phyloP scores from a whole-genome alignment of 1,140 invertebrate genomes.

The Cheumatopsyche charites region DNA sequence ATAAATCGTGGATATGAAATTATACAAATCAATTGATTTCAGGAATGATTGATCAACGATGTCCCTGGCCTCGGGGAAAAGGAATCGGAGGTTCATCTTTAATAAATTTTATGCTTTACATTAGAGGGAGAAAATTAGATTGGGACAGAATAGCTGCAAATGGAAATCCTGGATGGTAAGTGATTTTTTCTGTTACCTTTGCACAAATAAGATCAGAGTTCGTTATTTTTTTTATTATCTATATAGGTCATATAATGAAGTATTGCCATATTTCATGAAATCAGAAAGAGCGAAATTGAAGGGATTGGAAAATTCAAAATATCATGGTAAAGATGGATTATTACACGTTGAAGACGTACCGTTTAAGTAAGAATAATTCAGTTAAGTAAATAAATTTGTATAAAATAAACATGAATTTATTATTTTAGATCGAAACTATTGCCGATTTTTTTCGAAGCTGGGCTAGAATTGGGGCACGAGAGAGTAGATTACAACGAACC shows the following conservation, averaged over 20 bases:
- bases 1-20: not conserved
- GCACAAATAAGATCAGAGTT: not conserved
- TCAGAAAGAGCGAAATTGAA: constrained; percentile 64
- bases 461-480: constrained; percentile 63
- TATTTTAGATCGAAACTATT: constrained; percentile 58
- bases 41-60: constrained; percentile 51
- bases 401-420: not conserved
- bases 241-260: constrained; percentile 72
- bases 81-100: constrained; percentile 76
- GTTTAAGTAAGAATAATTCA: constrained; percentile 56
- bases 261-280: constrained; percentile 72
- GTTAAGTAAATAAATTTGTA: not conserved
- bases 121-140: constrained; percentile 76
- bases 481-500: constrained; percentile 71
- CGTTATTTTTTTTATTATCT: constrained; percentile 14
- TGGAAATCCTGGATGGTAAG: constrained; percentile 69
- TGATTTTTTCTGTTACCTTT: too few relatives aligned
- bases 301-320: constrained; percentile 58
- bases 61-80: constrained; percentile 66
- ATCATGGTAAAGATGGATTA: constrained; percentile 64
- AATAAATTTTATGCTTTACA: constrained; percentile 88
- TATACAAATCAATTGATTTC: not conserved
- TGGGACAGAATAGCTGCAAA: constrained; percentile 75
- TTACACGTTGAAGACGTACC: constrained; percentile 63
- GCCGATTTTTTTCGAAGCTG: constrained; percentile 68